Conservation (phyloP, 2,888 invertebrate genomes). For the Bruchidius siliquastri region DNA sequence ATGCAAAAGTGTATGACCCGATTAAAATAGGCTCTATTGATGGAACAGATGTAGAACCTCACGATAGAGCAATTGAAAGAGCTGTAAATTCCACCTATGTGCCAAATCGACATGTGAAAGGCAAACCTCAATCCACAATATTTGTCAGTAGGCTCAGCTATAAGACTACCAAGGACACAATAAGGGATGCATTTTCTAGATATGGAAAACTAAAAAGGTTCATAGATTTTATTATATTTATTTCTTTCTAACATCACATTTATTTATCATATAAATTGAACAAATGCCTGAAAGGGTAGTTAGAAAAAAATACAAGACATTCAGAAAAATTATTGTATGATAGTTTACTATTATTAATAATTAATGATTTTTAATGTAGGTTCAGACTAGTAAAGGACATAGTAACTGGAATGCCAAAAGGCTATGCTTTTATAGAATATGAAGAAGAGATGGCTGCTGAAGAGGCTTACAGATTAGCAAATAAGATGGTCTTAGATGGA, state of each 20-base stretch:
- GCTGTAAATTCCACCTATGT: conserved; percentile 64
- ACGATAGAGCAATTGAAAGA: conserved; percentile 71
- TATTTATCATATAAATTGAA: too few species aligned
- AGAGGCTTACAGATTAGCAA: conserved; percentile 57
- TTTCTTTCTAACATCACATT: too few species aligned
- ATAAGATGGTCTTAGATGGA: conserved; percentile 61
- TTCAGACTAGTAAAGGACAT: conserved; percentile 70
- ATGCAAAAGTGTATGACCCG: conserved; percentile 67
- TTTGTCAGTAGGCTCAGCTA: conserved; percentile 72
- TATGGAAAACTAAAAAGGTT: conserved; percentile 57
- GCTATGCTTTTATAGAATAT: conserved; percentile 85
- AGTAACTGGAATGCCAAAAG: conserved; percentile 72
- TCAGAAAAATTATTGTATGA: too few species aligned
- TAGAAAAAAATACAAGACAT: too few species aligned
- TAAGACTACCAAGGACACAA: conserved; percentile 59
- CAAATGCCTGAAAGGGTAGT: too few species aligned
- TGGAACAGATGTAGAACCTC: conserved; percentile 77
- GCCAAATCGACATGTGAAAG: conserved; percentile 62
- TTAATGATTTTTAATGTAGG: conserved; percentile 26
- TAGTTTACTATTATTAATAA: too few species aligned
- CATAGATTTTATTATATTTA: too few species aligned
- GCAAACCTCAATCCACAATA: conserved; percentile 66
- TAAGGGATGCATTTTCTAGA: conserved; percentile 55
- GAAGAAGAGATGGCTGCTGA: conserved; percentile 57
- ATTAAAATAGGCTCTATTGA: conserved; percentile 83